Evolutionary conservation across 2,797 vertebrate species (phyloP).

Genomic region (Parauchenoglanis ngamensis): DNA sequence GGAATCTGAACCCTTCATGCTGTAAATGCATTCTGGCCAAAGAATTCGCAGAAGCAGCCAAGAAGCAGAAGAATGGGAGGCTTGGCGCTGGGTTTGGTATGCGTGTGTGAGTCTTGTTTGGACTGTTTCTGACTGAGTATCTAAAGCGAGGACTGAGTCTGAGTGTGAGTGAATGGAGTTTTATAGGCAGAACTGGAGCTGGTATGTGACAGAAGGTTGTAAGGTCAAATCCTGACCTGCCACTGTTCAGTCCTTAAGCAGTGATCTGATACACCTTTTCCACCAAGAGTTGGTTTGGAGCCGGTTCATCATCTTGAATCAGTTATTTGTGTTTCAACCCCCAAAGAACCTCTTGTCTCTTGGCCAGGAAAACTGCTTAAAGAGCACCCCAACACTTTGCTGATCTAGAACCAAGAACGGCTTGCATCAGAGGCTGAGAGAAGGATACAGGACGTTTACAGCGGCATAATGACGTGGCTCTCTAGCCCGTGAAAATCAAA

Average conservation of each 20-base stretch:
- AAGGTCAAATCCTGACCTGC: background rate
- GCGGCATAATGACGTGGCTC: too few species aligned
- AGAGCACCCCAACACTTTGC: too few species aligned
- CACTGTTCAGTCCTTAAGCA: background rate
- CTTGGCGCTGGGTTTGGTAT: conserved; percentile 34
- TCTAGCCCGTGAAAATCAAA: too few species aligned
- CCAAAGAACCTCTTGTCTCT: too few species aligned
- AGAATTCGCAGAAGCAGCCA: conserved; percentile 47
- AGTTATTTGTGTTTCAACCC: too few species aligned
- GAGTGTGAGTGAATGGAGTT: background rate
- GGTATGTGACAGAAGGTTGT: background rate
- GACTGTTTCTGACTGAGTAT: conserved; percentile 8
- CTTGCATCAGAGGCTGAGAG: too few species aligned
- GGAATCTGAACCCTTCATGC: conserved; percentile 44
- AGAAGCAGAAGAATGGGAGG: conserved; percentile 37
- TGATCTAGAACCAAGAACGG: too few species aligned
- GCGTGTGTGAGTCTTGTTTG: conserved; percentile 24
- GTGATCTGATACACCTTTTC: background rate
- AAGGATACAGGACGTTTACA: too few species aligned
- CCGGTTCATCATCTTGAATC: too few species aligned
- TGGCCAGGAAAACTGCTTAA: too few species aligned
- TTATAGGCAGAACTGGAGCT: background rate
- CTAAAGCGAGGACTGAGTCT: background rate
- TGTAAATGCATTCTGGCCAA: conserved; percentile 34
- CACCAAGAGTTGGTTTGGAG: too few species aligned